Percentiles rank a stretch among this genome's conserved stretches.
Evolutionary conservation across 2,888 invertebrate species (phyloP).

Genomic region (Dromius quadrimaculatus): DNA sequence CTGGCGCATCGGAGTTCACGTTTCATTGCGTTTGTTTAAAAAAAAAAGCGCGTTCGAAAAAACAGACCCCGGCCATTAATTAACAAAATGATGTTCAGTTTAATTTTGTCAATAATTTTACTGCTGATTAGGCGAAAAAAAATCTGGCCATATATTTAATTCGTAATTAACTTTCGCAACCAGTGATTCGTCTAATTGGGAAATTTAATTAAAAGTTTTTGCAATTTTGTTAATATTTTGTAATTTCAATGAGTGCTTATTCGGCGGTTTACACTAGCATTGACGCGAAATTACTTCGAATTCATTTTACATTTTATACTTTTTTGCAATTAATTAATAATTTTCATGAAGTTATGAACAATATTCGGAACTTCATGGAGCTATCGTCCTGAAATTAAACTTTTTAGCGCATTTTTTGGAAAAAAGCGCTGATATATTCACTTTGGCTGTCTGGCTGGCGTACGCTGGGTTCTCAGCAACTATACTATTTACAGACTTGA

Average conservation of each 20-base stretch:
- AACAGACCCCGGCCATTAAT: slow-evolving; percentile 14
- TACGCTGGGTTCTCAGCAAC: no score
- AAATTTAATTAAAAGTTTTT: slow-evolving; percentile 41
- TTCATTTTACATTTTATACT: slow-evolving; percentile 13
- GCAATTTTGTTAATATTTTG: slow-evolving; percentile 38
- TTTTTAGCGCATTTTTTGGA: no score
- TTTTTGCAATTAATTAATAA: neutral
- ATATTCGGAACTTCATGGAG: no score
- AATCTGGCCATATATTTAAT: slow-evolving; percentile 29
- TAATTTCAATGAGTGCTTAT: slow-evolving; percentile 29
- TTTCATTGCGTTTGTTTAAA: slow-evolving; percentile 25
- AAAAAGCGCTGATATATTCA: no score
- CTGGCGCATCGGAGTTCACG: neutral
- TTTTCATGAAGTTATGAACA: no score
- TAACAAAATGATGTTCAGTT: slow-evolving; percentile 27
- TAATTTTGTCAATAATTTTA: slow-evolving; percentile 4
- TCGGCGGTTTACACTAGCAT: slow-evolving; percentile 7
- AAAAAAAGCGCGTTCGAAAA: slow-evolving; percentile 7
- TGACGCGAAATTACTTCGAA: slow-evolving; percentile 9
- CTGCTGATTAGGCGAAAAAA: slow-evolving; percentile 35
- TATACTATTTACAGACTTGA: no score
- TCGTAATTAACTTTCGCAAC: slow-evolving; percentile 35
- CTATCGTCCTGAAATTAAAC: no score
- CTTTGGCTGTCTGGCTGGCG: no score
- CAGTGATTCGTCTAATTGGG: slow-evolving; percentile 36